Percentiles rank a stretch among this genome's conserved stretches.
These are phyloP conservation scores for Drosophila sp. DNA, from an alignment of 1,140 invertebrate species.

Conservation along the genomic window DNA sequence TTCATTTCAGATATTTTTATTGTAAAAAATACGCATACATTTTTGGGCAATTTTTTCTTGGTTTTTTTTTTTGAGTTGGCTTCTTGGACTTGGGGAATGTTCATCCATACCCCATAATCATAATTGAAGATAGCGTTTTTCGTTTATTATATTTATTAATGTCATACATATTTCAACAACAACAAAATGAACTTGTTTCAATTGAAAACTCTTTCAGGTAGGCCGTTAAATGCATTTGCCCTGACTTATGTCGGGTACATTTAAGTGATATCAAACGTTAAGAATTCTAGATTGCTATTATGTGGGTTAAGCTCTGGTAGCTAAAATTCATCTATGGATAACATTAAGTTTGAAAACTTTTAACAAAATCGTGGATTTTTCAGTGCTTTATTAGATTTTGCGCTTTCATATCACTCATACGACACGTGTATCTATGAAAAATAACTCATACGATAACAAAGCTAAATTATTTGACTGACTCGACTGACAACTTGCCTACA, in stretches of 20 bases:
- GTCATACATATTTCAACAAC: conserved; percentile 13
- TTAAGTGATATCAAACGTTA: too few species aligned
- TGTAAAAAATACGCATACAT: conserved; percentile 25
- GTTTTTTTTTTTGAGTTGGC: conserved; percentile 13
- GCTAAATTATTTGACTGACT: too few species aligned
- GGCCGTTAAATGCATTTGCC: too few species aligned
- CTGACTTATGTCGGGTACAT: too few species aligned
- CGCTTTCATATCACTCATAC: neutral
- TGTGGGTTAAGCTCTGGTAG: too few species aligned
- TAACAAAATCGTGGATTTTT: neutral
- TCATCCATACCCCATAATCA: conserved; percentile 17
- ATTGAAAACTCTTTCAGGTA: neutral
- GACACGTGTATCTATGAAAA: neutral
- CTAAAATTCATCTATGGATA: too few species aligned
- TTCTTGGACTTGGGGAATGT: conserved; percentile 27
- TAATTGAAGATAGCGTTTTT: conserved; percentile 15
- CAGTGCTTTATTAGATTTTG: neutral
- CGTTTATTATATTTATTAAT: conserved; percentile 19
- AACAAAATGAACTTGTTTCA: conserved; percentile 4
- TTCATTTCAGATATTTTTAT: conserved; percentile 65
- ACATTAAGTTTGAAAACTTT: neutral
- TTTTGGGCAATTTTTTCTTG: conserved; percentile 24
- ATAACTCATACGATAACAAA: neutral
- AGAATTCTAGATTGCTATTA: too few species aligned
- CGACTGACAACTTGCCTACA: too few species aligned